Base-by-base conservation (phyloP, 2,888 invertebrate genomes). In the Elysia crispata region DNA sequence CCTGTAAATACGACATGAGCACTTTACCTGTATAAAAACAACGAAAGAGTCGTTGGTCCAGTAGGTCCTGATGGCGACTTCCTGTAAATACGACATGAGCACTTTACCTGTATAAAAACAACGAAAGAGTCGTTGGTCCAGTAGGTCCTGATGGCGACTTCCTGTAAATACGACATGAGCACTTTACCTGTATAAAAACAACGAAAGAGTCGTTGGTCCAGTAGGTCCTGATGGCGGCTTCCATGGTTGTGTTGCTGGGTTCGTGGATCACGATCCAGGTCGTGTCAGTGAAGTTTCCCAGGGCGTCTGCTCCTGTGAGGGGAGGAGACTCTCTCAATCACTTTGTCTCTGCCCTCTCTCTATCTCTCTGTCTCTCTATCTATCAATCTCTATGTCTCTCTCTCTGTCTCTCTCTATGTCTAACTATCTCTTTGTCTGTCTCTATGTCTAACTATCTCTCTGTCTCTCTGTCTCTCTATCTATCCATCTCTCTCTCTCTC, bases 141-240 rank as follows among this genome's bases (percentile, higher is more conserved):
- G 41, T 41, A 41, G 41, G 11, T 41, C 41, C 11, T 6, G 11
- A 41, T 11, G 41, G 41, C 11, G 5, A 11, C 41, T 6, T 41
- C 3, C 41, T 41, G 11, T 41, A 1, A 60, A 81, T 60, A 18
- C n/a, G n/a, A n/a, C n/a, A n/a, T n/a, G n/a, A n/a, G n/a, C n/a
- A n/a, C n/a, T n/a, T n/a, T n/a, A 83, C 83, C 82, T 82, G 82
- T 20, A 67, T 25, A 57, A 82, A 83, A 8, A 83, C 75, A 15
- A 83, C 62, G 18, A 77, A 60, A 1, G 78, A 74, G 6, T 74
- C 67, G 0, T 69, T 62, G 15, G 64, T 49, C 25, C 72, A 79
- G 66, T 83, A 83, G 20, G 60, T 80, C 23, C 80, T 67, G 8
- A 83, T 62, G 30, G 60, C 54, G 6, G 79, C 77, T 41, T 77